Conservation (phyloP, 2,888 invertebrate genomes). For the Platycheirus rosarum region DNA sequence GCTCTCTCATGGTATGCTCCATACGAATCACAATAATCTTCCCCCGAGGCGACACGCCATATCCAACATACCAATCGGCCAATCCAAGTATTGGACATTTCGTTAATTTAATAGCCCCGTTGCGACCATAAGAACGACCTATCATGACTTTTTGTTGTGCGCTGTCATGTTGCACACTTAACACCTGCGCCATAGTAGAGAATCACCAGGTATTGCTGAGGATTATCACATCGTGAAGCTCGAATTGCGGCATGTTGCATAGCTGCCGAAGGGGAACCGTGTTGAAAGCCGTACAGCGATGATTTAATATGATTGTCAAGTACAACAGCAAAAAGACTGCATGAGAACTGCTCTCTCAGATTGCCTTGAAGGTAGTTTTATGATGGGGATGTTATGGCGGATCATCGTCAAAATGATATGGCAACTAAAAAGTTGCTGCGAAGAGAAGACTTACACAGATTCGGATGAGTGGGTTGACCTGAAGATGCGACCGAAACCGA, state of each 20-base stretch:
- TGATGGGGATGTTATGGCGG: conserved; percentile 27
- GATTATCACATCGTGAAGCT: conserved; percentile 66
- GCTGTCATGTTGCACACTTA: conserved; percentile 68
- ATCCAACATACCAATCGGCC: conserved; percentile 58
- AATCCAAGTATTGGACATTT: conserved; percentile 60
- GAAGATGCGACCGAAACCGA: conserved; percentile 51
- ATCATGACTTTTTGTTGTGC: conserved; percentile 57
- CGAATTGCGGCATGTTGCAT: conserved; percentile 17
- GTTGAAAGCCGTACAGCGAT: conserved; percentile 49
- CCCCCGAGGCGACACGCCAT: conserved; percentile 56
- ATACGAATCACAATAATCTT: conserved; percentile 33
- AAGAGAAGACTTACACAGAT: conserved; percentile 37
- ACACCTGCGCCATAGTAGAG: conserved; percentile 66
- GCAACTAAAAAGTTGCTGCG: conserved; percentile 22
- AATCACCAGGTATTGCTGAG: conserved; percentile 40
- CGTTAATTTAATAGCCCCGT: conserved; percentile 56
- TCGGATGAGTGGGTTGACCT: conserved; percentile 59
- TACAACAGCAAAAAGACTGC: conserved; percentile 33
- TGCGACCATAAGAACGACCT: conserved; percentile 42
- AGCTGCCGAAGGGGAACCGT: conserved; percentile 25
- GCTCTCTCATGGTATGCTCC: conserved; percentile 13
- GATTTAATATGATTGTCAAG: conserved; percentile 74
- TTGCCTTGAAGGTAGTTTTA: conserved; percentile 57
- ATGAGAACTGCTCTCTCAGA: conserved; percentile 53
- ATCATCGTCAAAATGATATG: conserved; percentile 52